Base-by-base conservation (phyloP, 92 coral and sea anemone genomes). In the Umimayanthus chanpuru region DNA sequence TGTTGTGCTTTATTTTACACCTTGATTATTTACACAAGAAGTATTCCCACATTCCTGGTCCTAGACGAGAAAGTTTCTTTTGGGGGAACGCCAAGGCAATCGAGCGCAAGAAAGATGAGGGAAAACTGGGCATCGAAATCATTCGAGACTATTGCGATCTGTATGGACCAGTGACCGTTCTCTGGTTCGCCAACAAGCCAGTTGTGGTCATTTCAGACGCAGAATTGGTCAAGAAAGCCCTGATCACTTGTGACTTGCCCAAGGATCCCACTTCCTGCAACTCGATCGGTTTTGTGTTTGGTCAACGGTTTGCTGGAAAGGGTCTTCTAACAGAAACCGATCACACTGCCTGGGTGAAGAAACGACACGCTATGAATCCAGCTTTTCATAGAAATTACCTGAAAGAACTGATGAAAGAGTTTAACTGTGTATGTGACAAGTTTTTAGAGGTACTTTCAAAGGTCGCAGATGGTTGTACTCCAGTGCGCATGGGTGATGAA, bases 151-250 rank as follows among this genome's bases (percentile, higher is more conserved):
- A 92, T 6, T 40, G 84, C 53, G 79, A 77, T 25, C 73, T 90
- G 64, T 86, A 94, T 68, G 96, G 98, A 12, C 92, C 94, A 6
- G 97, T 95, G 1, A 65, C 92, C 29, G 73, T 95, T 23, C 29
- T 92, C 16, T 95, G 98, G 98, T 65, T 91, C 32, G 81, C 90
- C n/a, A 88, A 92, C 67, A 89, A 88, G 41, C 98, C 98, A 8
- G 38, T 93, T 10, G 95, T 95, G 10, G 77, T 90, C 26, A 74
- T 95, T 73, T 73, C 93, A 82, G 92, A 89, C 29, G 90, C 91
- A 56, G 91, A 92, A 36, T 58, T 92, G 18, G 81, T 88, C 29
- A 89, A 88, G 72, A 85, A 91, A 86, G 90, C 87, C 68, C 82
- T 95, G 10, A 77, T 92, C 36, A 79, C 93, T 2, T 79, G 89